These are phyloP conservation scores for Apodemia mormo DNA, from an alignment of 2,888 invertebrate species.

Conservation along the genomic window DNA sequence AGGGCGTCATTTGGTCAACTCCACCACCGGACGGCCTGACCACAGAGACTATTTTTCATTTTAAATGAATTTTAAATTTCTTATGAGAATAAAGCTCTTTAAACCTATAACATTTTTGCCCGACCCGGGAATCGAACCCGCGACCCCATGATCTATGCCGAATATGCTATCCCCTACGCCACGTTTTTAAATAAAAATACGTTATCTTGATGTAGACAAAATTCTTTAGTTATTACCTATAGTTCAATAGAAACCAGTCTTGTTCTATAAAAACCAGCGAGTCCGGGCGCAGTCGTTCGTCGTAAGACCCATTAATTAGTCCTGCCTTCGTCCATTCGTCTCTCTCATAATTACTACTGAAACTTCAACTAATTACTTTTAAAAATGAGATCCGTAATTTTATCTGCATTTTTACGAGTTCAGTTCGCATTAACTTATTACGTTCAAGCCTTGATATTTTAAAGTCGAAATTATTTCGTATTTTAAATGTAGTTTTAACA, in stretches of 20 bases:
- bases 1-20: too few species aligned
- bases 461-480: neutral
- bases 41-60: too few species aligned
- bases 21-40: too few species aligned
- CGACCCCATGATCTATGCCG: too few species aligned
- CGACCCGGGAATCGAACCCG: too few species aligned
- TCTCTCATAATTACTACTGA: slow-evolving; percentile 39
- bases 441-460: neutral
- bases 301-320: slow-evolving; percentile 31
- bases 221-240: neutral
- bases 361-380: slow-evolving; percentile 42
- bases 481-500: neutral
- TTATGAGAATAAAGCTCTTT: too few species aligned
- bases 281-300: neutral
- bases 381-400: slow-evolving; percentile 41
- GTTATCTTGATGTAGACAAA: neutral
- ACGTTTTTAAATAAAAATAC: too few species aligned
- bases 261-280: neutral
- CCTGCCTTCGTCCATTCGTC: slow-evolving; percentile 27
- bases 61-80: too few species aligned
- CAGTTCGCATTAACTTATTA: slow-evolving; percentile 34
- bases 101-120: too few species aligned
- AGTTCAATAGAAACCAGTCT: too few species aligned
- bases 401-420: slow-evolving; percentile 39
- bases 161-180: too few species aligned